These are phyloP conservation scores for Sminthurides bifidus DNA, from an alignment of 1,140 invertebrate genomes.

Conservation along the genomic window DNA sequence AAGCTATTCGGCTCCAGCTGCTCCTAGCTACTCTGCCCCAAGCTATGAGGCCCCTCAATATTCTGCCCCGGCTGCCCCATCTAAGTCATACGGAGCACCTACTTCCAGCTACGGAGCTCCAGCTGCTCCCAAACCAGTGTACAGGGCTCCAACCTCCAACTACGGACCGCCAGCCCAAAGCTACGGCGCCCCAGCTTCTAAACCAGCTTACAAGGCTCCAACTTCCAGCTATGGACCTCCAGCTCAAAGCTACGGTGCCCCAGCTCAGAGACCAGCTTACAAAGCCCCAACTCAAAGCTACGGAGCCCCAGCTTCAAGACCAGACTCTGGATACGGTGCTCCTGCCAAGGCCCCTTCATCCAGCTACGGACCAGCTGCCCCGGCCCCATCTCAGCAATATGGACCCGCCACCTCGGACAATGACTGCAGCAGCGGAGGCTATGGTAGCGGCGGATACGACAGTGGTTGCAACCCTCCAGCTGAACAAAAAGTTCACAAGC, in stretches of 20 bases:
- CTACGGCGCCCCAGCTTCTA: not conserved
- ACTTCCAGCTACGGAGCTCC: slow-evolving; percentile 53
- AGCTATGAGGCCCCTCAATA: slow-evolving; percentile 33
- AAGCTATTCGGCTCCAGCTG: no score
- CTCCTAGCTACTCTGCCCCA: not conserved
- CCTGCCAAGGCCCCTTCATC: not conserved
- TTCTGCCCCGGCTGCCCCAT: slow-evolving; percentile 35
- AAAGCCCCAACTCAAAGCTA: not conserved
- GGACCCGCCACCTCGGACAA: not conserved
- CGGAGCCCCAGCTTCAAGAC: not conserved
- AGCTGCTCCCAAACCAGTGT: not conserved
- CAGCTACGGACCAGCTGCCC: no score
- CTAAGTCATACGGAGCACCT: no score
- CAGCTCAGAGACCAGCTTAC: not conserved
- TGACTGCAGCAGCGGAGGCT: slow-evolving; percentile 40
- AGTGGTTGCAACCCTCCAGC: slow-evolving; percentile 41
- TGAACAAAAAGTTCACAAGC: slow-evolving; percentile 51
- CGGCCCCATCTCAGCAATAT: no score
- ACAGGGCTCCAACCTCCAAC: not conserved
- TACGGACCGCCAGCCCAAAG: not conserved
- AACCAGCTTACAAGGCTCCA: not conserved
- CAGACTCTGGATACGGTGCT: not conserved
- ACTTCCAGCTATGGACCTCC: not conserved
- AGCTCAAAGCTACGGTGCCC: not conserved
- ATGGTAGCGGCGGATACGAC: not conserved